Evolutionary conservation across 2,113 vertebrate species (phyloP).

Genomic region (Podocnemis expansa): DNA sequence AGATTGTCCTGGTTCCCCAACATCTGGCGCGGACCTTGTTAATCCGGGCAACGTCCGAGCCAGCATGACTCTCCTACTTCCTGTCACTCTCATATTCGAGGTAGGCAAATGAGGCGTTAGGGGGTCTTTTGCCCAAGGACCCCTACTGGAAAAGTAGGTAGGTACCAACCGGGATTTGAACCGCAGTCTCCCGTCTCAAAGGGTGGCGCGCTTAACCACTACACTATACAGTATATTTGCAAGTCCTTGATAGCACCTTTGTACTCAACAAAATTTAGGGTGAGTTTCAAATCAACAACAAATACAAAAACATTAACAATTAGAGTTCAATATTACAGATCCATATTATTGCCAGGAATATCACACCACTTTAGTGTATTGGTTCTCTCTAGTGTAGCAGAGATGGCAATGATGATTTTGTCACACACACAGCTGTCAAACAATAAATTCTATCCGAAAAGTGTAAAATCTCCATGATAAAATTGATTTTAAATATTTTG

Average conservation of each 20-base stretch:
- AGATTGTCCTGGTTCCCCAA: too few relatives aligned
- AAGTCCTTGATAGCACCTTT: neutral
- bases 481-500: neutral
- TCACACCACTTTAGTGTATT: neutral
- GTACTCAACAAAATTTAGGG: neutral
- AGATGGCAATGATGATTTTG: neutral
- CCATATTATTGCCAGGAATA: neutral
- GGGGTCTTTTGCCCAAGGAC: too few relatives aligned
- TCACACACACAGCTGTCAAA: neutral
- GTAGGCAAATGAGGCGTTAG: too few relatives aligned
- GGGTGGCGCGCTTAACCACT: too few relatives aligned
- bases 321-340: neutral
- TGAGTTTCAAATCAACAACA: neutral
- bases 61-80: too few relatives aligned
- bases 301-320: neutral
- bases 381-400: neutral
- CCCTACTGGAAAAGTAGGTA: too few relatives aligned
- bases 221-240: too few relatives aligned
- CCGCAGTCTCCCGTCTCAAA: too few relatives aligned
- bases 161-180: too few relatives aligned
- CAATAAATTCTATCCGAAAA: neutral
- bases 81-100: too few relatives aligned
- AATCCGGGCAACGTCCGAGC: too few relatives aligned
- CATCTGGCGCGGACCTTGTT: too few relatives aligned
- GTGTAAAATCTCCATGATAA: neutral